phyloP scores from a whole-genome alignment of 1,140 invertebrate genomes.

The Diuraphis noxia region DNA sequence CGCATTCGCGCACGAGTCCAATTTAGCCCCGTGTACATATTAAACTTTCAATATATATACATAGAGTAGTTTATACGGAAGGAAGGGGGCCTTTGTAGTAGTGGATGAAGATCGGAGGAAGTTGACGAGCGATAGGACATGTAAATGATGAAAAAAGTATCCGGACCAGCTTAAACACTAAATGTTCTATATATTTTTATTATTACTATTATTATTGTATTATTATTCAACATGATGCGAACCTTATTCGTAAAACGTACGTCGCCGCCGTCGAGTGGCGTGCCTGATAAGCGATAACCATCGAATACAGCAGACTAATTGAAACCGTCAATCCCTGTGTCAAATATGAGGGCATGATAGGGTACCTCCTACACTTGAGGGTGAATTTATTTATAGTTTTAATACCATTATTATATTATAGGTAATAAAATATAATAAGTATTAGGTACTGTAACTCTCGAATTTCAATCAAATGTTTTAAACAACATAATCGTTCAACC shows the following conservation, averaged over 20 bases:
- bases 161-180: background rate
- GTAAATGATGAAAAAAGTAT: constrained; percentile 8
- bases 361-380: background rate
- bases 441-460: background rate
- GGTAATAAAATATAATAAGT: no score
- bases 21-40: constrained; percentile 38
- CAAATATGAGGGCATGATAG: background rate
- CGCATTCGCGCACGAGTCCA: constrained; percentile 37
- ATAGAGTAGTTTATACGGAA: constrained; percentile 7
- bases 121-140: background rate
- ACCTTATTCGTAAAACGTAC: background rate
- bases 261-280: background rate
- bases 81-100: constrained; percentile 13
- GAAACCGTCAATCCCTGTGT: constrained; percentile 1
- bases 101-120: background rate
- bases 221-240: background rate
- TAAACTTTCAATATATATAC: constrained; percentile 41
- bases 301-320: background rate
- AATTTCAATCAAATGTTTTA: background rate
- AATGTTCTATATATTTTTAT: constrained; percentile 19
- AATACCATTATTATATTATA: background rate
- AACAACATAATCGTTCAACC: background rate
- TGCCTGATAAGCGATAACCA: constrained; percentile 21
- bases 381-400: background rate
- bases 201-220: background rate